A percentile compares a stretch with the other conserved stretches of the same genome.
These are phyloP conservation scores for Xanthia togata DNA, from an alignment of 2,888 invertebrate genomes.

Conservation along the genomic window DNA sequence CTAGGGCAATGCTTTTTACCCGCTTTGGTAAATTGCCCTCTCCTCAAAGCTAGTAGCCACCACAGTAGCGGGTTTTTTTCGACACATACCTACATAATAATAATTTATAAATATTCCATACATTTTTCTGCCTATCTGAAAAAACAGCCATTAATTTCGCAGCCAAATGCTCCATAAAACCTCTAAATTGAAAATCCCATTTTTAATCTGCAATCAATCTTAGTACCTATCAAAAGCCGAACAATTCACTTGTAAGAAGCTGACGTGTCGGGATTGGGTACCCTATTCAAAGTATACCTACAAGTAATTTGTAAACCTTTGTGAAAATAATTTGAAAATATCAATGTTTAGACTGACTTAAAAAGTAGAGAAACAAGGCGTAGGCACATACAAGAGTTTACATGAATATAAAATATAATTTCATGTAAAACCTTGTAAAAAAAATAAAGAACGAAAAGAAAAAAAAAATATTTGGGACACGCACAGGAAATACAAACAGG, in stretches of 20 bases:
- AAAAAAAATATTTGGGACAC: too few relatives aligned
- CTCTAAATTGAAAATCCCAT: conserved; percentile 38
- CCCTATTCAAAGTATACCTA: conserved; percentile 38
- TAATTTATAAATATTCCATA: conserved; percentile 1
- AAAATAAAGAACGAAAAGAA: too few relatives aligned
- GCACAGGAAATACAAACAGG: too few relatives aligned
- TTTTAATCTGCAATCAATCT: conserved; percentile 56
- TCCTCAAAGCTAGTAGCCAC: background rate
- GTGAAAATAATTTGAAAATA: conserved; percentile 25
- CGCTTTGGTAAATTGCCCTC: background rate
- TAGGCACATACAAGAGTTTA: too few relatives aligned
- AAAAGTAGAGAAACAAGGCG: background rate
- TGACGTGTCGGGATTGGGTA: conserved; percentile 44
- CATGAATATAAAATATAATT: background rate
- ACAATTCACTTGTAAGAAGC: conserved; percentile 45
- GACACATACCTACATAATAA: background rate
- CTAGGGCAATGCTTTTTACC: background rate
- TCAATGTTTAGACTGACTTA: background rate
- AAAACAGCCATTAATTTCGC: conserved; percentile 21
- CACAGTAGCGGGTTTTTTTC: background rate
- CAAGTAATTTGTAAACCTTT: conserved; percentile 45
- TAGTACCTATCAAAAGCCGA: conserved; percentile 46
- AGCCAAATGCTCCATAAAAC: conserved; percentile 28
- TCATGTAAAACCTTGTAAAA: too few relatives aligned
- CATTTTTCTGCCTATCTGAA: conserved; percentile 1